Conservation (phyloP, 1,140 invertebrate genomes). For the Bombus polaris region DNA sequence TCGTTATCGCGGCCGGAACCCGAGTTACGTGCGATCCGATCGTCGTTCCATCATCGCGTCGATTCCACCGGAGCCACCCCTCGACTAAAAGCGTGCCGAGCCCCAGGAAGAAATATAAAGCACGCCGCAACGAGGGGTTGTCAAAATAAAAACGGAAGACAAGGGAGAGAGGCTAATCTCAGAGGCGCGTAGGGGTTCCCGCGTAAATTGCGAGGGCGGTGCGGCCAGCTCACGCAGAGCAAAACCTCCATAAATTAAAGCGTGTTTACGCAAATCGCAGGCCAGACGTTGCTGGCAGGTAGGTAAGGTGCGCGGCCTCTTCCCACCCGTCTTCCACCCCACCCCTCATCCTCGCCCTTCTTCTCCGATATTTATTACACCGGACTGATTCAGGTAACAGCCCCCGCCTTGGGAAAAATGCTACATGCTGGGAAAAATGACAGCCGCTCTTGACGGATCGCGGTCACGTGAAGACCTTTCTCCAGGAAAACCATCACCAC, state of each 20-base stretch:
- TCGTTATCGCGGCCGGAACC: neutral
- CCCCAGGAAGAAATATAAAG: conserved; percentile 14
- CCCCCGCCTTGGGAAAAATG: conserved; percentile 29
- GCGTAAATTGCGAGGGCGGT: conserved; percentile 62
- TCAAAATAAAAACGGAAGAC: conserved; percentile 40
- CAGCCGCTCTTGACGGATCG: conserved; percentile 51
- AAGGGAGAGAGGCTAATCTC: conserved; percentile 50
- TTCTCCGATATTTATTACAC: conserved; percentile 56
- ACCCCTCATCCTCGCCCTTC: neutral
- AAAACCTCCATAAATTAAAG: conserved; percentile 69
- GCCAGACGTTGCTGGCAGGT: conserved; percentile 50
- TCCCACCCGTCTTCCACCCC: neutral
- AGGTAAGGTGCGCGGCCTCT: conserved; percentile 41
- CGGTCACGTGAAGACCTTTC: conserved; percentile 38
- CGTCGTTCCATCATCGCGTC: neutral
- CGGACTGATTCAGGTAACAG: conserved; percentile 23
- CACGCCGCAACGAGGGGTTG: conserved; percentile 25
- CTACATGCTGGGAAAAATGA: conserved; percentile 61
- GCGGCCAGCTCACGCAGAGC: conserved; percentile 25
- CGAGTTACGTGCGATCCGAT: neutral
- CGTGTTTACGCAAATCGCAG: conserved; percentile 73
- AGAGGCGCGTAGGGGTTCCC: conserved; percentile 30
- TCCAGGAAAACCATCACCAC: neutral
- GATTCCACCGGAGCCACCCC: neutral
- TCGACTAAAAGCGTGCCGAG: neutral